A percentile compares a stretch with the other conserved stretches of the same genome.
Conservation (phyloP, 2,113 vertebrate species). For the Nibea coibor region DNA sequence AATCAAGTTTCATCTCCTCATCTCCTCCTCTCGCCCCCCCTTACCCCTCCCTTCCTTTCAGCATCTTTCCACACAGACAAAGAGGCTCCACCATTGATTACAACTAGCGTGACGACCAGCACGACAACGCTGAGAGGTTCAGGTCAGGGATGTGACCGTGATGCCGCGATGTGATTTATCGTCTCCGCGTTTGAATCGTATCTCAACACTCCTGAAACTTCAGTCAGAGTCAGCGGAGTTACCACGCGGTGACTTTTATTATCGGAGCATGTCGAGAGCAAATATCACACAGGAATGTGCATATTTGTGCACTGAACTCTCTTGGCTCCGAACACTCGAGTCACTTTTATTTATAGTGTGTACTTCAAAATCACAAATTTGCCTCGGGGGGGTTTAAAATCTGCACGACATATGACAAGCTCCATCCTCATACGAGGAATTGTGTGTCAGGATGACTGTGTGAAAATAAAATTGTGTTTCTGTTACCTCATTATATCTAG, state of each 20-base stretch:
- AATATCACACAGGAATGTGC: constrained; percentile 32
- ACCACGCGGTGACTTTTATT: background rate
- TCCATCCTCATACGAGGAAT: background rate
- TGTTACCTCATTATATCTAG: no score
- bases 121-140: constrained; percentile 1
- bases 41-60: constrained; percentile 26
- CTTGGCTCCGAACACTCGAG: background rate
- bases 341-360: background rate
- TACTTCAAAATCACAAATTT: background rate
- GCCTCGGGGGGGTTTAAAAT: background rate
- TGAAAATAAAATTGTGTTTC: no score
- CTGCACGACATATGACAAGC: background rate
- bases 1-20: constrained; percentile 66
- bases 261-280: constrained; percentile 8
- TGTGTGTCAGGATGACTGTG: no score
- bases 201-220: constrained; percentile 18
- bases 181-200: background rate
- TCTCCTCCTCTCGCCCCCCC: background rate
- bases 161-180: background rate
- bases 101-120: constrained; percentile 15
- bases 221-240: background rate
- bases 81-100: constrained; percentile 67
- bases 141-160: constrained; percentile 11
- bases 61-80: constrained; percentile 76
- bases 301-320: constrained; percentile 37